Percentiles rank a stretch among this genome's conserved stretches.
Conservation (phyloP, 2,888 invertebrate genomes). For the Parnassius mnemosyne region DNA sequence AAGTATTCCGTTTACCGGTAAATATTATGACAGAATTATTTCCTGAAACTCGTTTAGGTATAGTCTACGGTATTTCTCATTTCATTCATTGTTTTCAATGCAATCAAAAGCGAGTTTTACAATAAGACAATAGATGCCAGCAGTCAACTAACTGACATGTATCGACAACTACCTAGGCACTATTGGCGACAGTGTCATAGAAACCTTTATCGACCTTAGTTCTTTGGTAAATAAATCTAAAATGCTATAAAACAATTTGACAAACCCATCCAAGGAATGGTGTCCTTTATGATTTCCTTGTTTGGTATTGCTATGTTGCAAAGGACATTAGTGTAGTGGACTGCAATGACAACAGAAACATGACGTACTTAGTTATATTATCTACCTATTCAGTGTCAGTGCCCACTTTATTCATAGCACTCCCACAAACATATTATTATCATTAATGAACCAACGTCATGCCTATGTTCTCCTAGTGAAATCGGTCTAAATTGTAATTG, state of each 20-base stretch:
- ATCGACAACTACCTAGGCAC: conserved; percentile 1
- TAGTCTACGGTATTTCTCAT: background rate
- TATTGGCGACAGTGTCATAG: background rate
- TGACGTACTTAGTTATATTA: background rate
- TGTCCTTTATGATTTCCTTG: conserved; percentile 8
- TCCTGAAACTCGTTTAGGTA: background rate
- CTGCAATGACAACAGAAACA: conserved; percentile 2
- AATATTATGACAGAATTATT: background rate
- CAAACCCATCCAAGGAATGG: background rate
- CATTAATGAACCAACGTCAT: no score
- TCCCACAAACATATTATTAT: no score
- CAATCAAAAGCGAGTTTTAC: conserved; percentile 14
- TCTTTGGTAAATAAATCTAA: background rate
- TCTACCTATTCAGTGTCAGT: no score
- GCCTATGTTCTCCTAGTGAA: no score
- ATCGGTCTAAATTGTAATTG: no score
- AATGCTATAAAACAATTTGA: background rate
- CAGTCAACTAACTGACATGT: conserved; percentile 10
- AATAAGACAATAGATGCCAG: conserved; percentile 13
- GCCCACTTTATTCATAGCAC: no score
- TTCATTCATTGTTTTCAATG: conserved; percentile 5
- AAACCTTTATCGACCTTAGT: conserved; percentile 1
- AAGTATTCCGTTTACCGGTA: background rate
- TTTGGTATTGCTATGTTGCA: conserved; percentile 8
- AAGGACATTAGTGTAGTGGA: conserved; percentile 11